Evolutionary conservation across 2,888 invertebrate genomes (phyloP), one percentile per base, ranked within the genome.

Genomic region (Schrankia costaestrigalis): DNA sequence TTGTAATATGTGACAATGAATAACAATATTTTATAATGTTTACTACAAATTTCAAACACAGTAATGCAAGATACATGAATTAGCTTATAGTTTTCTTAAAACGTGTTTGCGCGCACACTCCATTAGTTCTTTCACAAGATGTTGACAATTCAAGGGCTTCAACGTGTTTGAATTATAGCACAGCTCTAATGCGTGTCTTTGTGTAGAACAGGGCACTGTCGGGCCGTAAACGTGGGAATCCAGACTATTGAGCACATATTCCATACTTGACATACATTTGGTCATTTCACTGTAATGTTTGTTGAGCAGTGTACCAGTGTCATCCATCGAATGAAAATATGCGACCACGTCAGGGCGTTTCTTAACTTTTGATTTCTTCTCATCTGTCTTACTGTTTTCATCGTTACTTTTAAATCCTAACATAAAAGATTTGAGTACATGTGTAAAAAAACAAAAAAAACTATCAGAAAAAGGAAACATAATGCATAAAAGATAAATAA

Each of bases 41-140:
- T 6, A 29, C 48, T 41, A 31, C 27, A 38, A 38, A 18, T 34
- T 19, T 21, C 8, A 26, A 31, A 31, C 25, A 14, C 11, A 22
- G 24, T 15, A 11, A 19, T 33, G 13, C 22, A 24, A 26, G 13
- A 28, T 25, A 41, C 15, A 27, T 19, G 19, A 11, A n/a, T 11
- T 33, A 11, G 6, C 10, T 5, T 9, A 23, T 9, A 23, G 21
- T 23, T 38, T 34, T 32, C 13, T 22, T 1, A 38, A 26, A 24
- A 40, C 32, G 18, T 51, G 33, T 12, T 42, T 29, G 11, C 59
- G 62, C 3, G 55, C 59, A 27, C 71, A 71, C 24, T 56, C 43
- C 10, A 41, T 36, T 24, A 65, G 58, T 13, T 55, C 31, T 2
- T 29, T 25, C 6, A 66, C 62, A 3, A 47, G 29, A 3, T 52